Evolutionary conservation across 2,113 vertebrate genomes (phyloP).

Genomic region (Osmerus mordax): DNA sequence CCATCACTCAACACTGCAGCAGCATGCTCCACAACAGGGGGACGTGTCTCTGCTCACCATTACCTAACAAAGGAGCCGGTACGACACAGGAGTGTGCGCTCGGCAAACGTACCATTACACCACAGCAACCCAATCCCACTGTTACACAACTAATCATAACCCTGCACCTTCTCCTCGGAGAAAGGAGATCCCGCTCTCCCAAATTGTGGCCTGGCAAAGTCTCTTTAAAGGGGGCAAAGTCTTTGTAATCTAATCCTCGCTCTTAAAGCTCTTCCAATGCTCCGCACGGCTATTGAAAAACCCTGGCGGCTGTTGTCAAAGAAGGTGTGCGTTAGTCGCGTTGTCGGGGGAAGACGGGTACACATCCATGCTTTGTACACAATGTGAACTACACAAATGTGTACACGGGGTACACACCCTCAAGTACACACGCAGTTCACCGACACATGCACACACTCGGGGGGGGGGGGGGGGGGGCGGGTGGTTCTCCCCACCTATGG

Average conservation of each 20-base stretch:
- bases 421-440: constrained; percentile 8
- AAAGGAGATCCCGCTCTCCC: constrained; percentile 56
- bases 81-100: background rate
- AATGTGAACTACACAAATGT: background rate
- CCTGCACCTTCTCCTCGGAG: constrained; percentile 46
- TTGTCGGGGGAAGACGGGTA: constrained; percentile 1
- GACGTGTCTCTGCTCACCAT: constrained; percentile 38
- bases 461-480: no score
- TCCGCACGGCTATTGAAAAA: constrained; percentile 55
- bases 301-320: constrained; percentile 41
- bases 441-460: constrained; percentile 5
- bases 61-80: constrained; percentile 40
- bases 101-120: constrained; percentile 40
- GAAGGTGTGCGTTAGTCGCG: constrained; percentile 36
- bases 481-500: constrained; percentile 9
- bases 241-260: constrained; percentile 64
- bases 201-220: constrained; percentile 54
- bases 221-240: constrained; percentile 42
- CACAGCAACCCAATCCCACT: constrained; percentile 55
- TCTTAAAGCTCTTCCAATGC: constrained; percentile 35
- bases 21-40: constrained; percentile 54
- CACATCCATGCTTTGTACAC: background rate
- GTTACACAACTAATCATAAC: constrained; percentile 55
- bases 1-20: constrained; percentile 42
- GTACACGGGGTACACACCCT: background rate